Evolutionary conservation across 2,888 invertebrate genomes (phyloP).

Genomic region (Hyposoter dolosus): DNA sequence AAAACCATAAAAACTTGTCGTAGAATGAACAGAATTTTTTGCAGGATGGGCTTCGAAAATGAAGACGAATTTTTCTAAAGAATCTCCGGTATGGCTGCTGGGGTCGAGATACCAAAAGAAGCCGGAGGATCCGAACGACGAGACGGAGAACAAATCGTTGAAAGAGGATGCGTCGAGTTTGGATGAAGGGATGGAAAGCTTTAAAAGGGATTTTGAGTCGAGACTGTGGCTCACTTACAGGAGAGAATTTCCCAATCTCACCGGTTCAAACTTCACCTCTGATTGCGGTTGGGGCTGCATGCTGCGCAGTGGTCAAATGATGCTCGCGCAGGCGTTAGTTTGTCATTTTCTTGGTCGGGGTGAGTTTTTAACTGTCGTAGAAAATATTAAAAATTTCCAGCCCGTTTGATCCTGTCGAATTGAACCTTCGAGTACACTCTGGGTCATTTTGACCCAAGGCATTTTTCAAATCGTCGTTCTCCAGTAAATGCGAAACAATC

Average conservation of each 20-base stretch:
- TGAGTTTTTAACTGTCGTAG: slow-evolving; percentile 75
- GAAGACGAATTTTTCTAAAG: slow-evolving; percentile 91
- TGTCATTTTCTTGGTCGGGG: slow-evolving; percentile 94
- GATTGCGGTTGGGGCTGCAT: slow-evolving; percentile 98
- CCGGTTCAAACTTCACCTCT: slow-evolving; percentile 93
- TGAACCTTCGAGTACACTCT: too few species aligned
- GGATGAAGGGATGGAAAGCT: slow-evolving; percentile 91
- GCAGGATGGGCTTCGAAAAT: slow-evolving; percentile 92
- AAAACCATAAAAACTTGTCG: slow-evolving; percentile 61
- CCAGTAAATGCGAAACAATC: too few species aligned
- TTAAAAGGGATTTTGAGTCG: slow-evolving; percentile 93
- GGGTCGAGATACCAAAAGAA: slow-evolving; percentile 94
- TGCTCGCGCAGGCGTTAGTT: slow-evolving; percentile 94
- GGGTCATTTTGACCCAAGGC: too few species aligned
- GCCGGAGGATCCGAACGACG: slow-evolving; percentile 81
- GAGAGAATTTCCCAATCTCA: slow-evolving; percentile 93
- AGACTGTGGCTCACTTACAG: slow-evolving; percentile 95
- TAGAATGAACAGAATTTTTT: slow-evolving; percentile 13
- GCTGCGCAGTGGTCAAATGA: slow-evolving; percentile 96
- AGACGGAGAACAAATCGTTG: slow-evolving; percentile 80
- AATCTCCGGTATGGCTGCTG: slow-evolving; percentile 94
- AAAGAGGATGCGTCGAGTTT: slow-evolving; percentile 78
- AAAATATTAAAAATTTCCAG: slow-evolving; percentile 11
- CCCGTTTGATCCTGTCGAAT: slow-evolving; percentile 11
- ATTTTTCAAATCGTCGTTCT: too few species aligned